Conservation (phyloP, 2,888 invertebrate species). For the Strigamia transsilvanica region DNA sequence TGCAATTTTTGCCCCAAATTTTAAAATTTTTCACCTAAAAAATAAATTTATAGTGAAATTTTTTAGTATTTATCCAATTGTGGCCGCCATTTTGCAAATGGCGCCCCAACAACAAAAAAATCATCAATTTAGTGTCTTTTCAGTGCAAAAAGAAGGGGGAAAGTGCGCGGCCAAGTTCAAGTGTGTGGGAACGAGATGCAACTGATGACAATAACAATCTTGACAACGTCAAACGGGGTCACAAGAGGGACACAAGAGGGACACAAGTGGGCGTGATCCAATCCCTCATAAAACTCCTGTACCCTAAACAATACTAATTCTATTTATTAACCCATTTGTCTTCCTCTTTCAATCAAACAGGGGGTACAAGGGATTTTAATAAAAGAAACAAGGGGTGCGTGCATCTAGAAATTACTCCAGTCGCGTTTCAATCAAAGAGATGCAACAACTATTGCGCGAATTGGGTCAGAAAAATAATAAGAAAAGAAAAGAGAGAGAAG, state of each 20-base stretch:
- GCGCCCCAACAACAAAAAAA: neutral
- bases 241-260: neutral
- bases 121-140: too few species aligned
- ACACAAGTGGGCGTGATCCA: neutral
- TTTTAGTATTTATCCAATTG: too few species aligned
- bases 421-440: constrained; percentile 13
- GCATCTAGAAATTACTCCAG: neutral
- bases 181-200: neutral
- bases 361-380: neutral
- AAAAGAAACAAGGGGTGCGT: neutral
- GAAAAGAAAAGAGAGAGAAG: neutral
- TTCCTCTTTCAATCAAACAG: neutral
- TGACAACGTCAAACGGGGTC: constrained; percentile 1
- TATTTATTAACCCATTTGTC: constrained; percentile 5
- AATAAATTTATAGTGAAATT: too few species aligned
- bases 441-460: neutral
- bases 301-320: constrained; percentile 37
- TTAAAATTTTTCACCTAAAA: too few species aligned
- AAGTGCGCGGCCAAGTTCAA: neutral
- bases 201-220: neutral
- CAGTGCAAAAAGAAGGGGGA: too few species aligned
- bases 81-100: too few species aligned
- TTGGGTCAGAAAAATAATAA: neutral
- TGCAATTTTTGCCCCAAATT: too few species aligned
- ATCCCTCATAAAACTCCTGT: constrained; percentile 29